Conservation (phyloP, 2,888 invertebrate species). For the Amphimallon solstitiale region DNA sequence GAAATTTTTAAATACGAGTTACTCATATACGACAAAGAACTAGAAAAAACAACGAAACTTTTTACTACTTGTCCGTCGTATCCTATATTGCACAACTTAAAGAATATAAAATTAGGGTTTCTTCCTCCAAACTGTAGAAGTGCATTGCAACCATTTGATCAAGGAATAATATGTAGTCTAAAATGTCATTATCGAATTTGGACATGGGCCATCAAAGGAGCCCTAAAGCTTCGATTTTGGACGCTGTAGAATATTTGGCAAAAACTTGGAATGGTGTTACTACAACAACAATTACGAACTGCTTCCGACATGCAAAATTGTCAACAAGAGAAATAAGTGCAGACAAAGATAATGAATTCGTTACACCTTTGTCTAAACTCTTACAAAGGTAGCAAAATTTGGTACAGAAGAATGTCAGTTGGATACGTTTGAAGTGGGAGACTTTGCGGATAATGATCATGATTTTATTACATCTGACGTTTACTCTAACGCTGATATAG, state of each 20-base stretch:
- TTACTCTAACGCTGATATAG: slow-evolving; percentile 8
- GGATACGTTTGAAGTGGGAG: slow-evolving; percentile 1
- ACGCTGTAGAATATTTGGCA: neutral
- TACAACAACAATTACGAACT: too few species aligned
- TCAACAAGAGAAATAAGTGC: too few species aligned
- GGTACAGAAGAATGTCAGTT: neutral
- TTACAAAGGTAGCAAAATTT: neutral
- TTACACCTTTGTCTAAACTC: too few species aligned
- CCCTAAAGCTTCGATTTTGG: neutral
- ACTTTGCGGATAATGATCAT: neutral
- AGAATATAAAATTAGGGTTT: too few species aligned
- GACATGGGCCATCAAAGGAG: slow-evolving; percentile 3
- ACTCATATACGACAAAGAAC: too few species aligned
- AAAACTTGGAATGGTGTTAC: too few species aligned
- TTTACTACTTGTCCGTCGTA: neutral
- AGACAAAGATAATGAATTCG: too few species aligned
- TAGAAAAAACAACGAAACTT: neutral
- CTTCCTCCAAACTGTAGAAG: slow-evolving; percentile 2
- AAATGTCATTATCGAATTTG: slow-evolving; percentile 3
- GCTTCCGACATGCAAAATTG: too few species aligned
- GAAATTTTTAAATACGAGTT: too few species aligned
- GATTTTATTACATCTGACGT: slow-evolving; percentile 4
- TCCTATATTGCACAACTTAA: neutral
- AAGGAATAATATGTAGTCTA: slow-evolving; percentile 2
- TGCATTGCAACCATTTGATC: neutral